These are phyloP conservation scores for Danionella cerebrum DNA, from an alignment of 2,113 vertebrate genomes.

Conservation along the genomic window DNA sequence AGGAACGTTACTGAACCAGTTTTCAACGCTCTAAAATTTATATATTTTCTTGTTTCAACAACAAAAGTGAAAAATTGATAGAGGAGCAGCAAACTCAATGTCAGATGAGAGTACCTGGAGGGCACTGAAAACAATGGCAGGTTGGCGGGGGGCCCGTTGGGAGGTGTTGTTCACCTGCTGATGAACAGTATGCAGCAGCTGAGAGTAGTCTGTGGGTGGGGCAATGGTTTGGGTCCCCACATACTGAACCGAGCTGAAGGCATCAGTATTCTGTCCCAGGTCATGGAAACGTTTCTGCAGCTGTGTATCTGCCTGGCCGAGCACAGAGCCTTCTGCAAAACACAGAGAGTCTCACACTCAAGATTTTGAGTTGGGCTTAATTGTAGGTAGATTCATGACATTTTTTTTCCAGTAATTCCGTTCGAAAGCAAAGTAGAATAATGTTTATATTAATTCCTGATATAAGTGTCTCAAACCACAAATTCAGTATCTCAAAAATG, in stretches of 20 bases:
- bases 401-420: no score
- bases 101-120: conserved; percentile 53
- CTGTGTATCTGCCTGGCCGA: conserved; percentile 53
- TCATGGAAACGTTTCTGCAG: conserved; percentile 74
- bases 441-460: no score
- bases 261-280: conserved; percentile 60
- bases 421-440: no score
- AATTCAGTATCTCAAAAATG: no score
- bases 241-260: conserved; percentile 73
- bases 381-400: no score
- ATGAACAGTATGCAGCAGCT: conserved; percentile 52
- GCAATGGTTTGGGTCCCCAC: conserved; percentile 68
- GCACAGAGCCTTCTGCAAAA: conserved; percentile 48
- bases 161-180: conserved; percentile 66
- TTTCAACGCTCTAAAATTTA: no score
- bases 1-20: no score
- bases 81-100: not conserved
- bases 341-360: not conserved
- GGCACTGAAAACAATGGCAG: conserved; percentile 65
- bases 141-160: conserved; percentile 67
- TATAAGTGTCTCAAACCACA: no score
- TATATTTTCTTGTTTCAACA: no score
- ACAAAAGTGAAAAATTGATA: no score
- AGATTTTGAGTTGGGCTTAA: no score
- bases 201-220: conserved; percentile 66